Base-by-base conservation (phyloP, 2,888 invertebrate species). In the Epistrophella euchroma region DNA sequence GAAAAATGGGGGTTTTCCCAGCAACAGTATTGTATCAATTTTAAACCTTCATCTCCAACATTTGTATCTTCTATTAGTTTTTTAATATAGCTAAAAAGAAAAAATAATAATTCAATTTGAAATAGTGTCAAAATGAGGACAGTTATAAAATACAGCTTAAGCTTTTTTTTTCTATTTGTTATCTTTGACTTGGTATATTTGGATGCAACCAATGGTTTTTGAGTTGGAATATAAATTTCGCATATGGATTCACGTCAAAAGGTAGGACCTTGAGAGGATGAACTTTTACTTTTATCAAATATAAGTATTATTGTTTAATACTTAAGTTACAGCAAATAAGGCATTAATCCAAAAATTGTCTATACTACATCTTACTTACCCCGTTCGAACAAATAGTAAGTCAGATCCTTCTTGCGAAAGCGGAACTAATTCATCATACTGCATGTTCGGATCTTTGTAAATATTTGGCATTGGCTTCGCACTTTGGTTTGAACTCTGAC, bases 1-100 rank as follows among this genome's bases (percentile, higher is more conserved):
- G 98, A 98, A 93, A 98, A 97, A 89, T 96, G 96, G 28, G 98
- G 97, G 93, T 99, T 98, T 93, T 99, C 99, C 98, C 98, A 99
- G 90, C 97, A 97, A 92, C 98, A 96, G 93, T 97, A 99, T 93
- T 98, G 97, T 45, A 99, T 93, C 82, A 99, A 93, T 91, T 97
- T 96, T 56, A 97, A 94, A 4, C 97, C 97, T 88, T 99, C 98
- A 88, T 99, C 98, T 64, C 97, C 96, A 55, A 96, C 95, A 92
- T 97, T 97, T 58, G 97, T 97, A 91, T 99, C 98, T 92, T 98
- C 98, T 17, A 98, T 97, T 55, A 99, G 93, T 92, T 98, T 98
- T 92, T 99, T 99, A 90, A 98, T 96, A 91, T 97, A 98, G 88
- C 96, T 96, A 89, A 88, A 88, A 47, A 11, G 11, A 47, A 9